Conservation (phyloP, 92 coral and sea anemone genomes). For the Blastomussa wellsi region DNA sequence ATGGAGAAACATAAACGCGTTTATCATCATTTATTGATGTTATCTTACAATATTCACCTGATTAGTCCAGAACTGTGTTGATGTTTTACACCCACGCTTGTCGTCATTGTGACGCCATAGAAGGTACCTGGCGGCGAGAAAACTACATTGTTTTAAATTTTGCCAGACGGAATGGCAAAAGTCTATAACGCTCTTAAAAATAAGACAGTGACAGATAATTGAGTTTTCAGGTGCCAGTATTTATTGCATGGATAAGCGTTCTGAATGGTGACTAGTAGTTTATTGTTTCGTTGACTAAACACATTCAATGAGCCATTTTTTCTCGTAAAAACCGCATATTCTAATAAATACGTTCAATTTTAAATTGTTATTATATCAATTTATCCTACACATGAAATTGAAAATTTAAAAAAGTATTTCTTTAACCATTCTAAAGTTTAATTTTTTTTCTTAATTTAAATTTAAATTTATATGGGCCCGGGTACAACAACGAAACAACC, state of each 20-base stretch:
- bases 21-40: not conserved
- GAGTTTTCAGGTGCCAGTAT: not conserved
- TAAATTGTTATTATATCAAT: not conserved
- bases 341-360: not conserved
- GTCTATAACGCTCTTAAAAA: not conserved
- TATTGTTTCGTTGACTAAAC: not conserved
- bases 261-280: not conserved
- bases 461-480: too few species aligned
- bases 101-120: conserved; percentile 23
- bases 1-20: too few species aligned
- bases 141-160: not conserved
- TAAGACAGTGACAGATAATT: not conserved
- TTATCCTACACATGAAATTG: not conserved
- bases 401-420: not conserved
- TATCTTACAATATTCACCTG: not conserved
- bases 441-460: too few species aligned
- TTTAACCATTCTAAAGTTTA: not conserved
- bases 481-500: too few species aligned
- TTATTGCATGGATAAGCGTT: not conserved
- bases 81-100: conserved; percentile 30
- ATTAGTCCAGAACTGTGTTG: not conserved
- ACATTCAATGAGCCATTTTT: not conserved
- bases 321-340: not conserved
- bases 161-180: not conserved
- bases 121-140: not conserved